These are phyloP conservation scores for Scrobipalpa atriplicella DNA, from an alignment of 2,888 invertebrate genomes.

Conservation along the genomic window DNA sequence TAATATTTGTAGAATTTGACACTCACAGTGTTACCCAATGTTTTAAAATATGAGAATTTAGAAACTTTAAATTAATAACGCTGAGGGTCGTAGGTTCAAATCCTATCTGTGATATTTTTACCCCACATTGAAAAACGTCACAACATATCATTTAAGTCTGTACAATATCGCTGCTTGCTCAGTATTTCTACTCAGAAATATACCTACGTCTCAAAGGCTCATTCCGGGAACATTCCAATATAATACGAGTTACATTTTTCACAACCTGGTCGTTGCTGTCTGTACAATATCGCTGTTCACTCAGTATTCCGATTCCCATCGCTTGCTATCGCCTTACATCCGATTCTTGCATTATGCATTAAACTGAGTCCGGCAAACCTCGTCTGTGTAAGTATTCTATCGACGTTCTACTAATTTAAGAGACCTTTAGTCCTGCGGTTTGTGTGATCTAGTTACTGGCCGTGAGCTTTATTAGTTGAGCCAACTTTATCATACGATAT, in stretches of 20 bases:
- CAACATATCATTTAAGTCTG: background rate
- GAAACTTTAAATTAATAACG: no score
- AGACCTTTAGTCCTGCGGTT: slow-evolving; percentile 25
- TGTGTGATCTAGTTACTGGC: slow-evolving; percentile 17
- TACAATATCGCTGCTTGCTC: slow-evolving; percentile 20
- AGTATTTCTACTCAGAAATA: slow-evolving; percentile 34
- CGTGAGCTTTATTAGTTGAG: background rate
- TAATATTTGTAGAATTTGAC: no score
- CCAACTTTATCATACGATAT: background rate
- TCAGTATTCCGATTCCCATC: slow-evolving; percentile 34
- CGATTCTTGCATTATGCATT: slow-evolving; percentile 38
- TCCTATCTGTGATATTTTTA: no score
- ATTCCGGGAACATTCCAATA: no score
- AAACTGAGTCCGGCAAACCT: background rate
- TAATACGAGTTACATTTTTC: background rate
- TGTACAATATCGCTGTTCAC: slow-evolving; percentile 19
- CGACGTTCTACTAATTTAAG: slow-evolving; percentile 27
- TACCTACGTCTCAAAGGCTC: no score
- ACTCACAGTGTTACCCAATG: no score
- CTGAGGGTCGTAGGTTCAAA: no score
- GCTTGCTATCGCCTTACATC: slow-evolving; percentile 35
- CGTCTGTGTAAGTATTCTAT: background rate
- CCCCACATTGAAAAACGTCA: background rate
- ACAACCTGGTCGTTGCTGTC: background rate
- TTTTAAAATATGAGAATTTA: no score